A percentile compares a stretch with the other conserved stretches of the same genome.
These are phyloP conservation scores for Drosophila sulfurigaster DNA, from an alignment of 1,140 invertebrate genomes.

Conservation along the genomic window DNA sequence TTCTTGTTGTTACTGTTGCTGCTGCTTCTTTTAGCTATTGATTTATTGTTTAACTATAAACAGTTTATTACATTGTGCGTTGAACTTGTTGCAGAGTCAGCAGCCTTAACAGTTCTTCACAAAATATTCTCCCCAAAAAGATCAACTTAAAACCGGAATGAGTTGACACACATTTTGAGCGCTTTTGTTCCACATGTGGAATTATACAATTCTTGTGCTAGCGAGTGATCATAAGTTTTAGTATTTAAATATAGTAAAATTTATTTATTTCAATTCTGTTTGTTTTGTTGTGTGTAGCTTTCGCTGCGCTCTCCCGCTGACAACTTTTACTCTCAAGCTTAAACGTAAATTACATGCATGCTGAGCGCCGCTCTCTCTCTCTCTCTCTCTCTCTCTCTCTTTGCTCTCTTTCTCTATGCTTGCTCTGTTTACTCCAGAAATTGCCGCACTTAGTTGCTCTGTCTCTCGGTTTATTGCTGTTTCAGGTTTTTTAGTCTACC, in stretches of 20 bases:
- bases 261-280: slow-evolving; percentile 20
- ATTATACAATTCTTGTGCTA: slow-evolving; percentile 7
- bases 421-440: slow-evolving; percentile 75
- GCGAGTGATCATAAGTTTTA: not conserved
- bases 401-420: slow-evolving; percentile 26
- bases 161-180: slow-evolving; percentile 52
- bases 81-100: slow-evolving; percentile 38
- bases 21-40: slow-evolving; percentile 42
- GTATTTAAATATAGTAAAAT: slow-evolving; percentile 9
- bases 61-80: slow-evolving; percentile 75
- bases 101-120: slow-evolving; percentile 20
- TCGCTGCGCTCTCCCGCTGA: slow-evolving; percentile 57
- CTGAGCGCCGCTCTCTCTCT: slow-evolving; percentile 26
- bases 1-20: slow-evolving; percentile 1
- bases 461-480: slow-evolving; percentile 42
- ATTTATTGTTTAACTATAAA: slow-evolving; percentile 77
- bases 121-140: slow-evolving; percentile 3
- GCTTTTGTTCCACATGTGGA: slow-evolving; percentile 22
- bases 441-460: slow-evolving; percentile 54
- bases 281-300: slow-evolving; percentile 47
- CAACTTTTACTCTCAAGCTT: slow-evolving; percentile 70
- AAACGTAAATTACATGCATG: slow-evolving; percentile 38
- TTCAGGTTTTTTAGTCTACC: slow-evolving; percentile 67
- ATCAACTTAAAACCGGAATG: slow-evolving; percentile 27
- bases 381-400: slow-evolving; percentile 7